These are phyloP conservation scores for Aselliscus stoliczkanus DNA, from an alignment of 2,797 vertebrate genomes.

Conservation along the genomic window DNA sequence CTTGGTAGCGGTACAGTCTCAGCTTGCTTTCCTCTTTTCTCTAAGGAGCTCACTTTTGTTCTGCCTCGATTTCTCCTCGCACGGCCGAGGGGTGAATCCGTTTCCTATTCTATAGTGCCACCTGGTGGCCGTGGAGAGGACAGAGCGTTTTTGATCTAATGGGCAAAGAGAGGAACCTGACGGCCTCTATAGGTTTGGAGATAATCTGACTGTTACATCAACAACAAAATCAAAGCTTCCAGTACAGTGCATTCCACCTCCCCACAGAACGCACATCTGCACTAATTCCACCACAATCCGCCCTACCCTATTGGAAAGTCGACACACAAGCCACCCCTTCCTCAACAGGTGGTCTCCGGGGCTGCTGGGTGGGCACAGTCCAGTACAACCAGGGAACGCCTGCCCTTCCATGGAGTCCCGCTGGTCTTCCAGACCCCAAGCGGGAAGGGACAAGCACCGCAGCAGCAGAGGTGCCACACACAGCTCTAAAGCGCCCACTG, in stretches of 20 bases:
- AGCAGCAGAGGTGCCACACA: not conserved
- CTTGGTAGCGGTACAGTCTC: accelerated
- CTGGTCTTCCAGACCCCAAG: not conserved
- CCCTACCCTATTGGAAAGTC: accelerated
- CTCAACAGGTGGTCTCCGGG: not conserved
- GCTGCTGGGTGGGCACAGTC: not conserved
- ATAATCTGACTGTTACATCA: accelerated
- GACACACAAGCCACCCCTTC: not conserved
- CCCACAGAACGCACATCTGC: accelerated
- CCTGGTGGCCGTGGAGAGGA: slow-evolving; percentile 70
- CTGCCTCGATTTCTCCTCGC: not conserved
- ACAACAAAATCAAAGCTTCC: not conserved
- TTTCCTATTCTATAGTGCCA: slow-evolving; percentile 79
- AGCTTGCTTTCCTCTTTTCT: not conserved
- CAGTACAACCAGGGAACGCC: not conserved
- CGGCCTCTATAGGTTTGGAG: accelerated
- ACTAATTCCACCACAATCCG: not conserved
- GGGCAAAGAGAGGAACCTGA: not conserved
- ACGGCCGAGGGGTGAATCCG: accelerated
- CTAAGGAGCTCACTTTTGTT: accelerated
- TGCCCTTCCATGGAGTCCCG: accelerated
- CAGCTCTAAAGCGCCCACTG: not conserved
- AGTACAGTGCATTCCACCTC: not conserved
- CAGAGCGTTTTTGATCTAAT: not conserved
- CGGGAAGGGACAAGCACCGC: not conserved